A percentile compares a stretch with the other conserved stretches of the same genome.
Evolutionary conservation across 2,888 invertebrate species (phyloP).

Genomic region (Octodonta nipae): DNA sequence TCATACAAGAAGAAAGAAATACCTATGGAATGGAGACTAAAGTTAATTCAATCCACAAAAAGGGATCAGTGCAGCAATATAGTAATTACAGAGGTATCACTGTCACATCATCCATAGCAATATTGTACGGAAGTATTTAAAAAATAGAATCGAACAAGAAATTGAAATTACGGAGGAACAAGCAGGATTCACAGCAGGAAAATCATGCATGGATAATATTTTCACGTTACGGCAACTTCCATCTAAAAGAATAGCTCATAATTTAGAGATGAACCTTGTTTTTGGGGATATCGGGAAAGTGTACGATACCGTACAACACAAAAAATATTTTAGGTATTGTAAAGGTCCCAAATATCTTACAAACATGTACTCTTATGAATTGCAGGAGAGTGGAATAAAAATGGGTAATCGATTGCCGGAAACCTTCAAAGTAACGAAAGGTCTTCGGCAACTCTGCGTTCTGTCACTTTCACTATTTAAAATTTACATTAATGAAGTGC

Average conservation of each 20-base stretch:
- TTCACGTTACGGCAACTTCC: constrained; percentile 5
- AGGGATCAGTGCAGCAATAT: no score
- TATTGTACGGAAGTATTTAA: no score
- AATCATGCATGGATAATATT: constrained; percentile 8
- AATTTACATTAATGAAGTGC: constrained; percentile 1
- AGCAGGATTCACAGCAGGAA: constrained; percentile 8
- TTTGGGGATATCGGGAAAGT: constrained; percentile 5
- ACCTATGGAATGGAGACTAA: no score
- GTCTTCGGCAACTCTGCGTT: background rate
- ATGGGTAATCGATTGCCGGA: background rate
- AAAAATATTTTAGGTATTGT: constrained; percentile 1
- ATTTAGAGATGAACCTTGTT: constrained; percentile 1
- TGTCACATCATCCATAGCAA: no score
- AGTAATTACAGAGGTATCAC: no score
- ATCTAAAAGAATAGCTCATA: constrained; percentile 4
- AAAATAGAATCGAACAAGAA: no score
- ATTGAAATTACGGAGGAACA: constrained; percentile 8
- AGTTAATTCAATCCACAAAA: no score
- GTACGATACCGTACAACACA: constrained; percentile 5
- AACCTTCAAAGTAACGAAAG: background rate
- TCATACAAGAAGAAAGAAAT: background rate
- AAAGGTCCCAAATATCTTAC: no score
- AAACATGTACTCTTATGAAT: background rate
- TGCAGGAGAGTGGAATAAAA: background rate
- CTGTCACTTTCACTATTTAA: background rate